Percentiles rank a stretch among this genome's conserved stretches.
Conservation (phyloP, 2,888 invertebrate genomes). For the Cecidostiba fungosa region DNA sequence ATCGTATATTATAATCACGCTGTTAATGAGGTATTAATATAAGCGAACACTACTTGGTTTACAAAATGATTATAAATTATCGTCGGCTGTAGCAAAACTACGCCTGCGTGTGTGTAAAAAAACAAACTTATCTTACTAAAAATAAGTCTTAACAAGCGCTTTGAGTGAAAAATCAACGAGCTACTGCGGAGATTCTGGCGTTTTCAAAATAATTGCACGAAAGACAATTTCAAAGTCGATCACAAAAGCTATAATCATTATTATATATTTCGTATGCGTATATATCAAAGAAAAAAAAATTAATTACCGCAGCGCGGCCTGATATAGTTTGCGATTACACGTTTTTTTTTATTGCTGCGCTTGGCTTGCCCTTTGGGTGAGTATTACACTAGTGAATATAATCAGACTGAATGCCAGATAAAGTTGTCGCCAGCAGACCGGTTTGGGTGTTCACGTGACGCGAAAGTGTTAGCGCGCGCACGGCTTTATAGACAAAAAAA, state of each 20-base stretch:
- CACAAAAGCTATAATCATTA: conserved; percentile 22
- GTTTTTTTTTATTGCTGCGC: neutral
- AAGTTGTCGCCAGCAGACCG: conserved; percentile 63
- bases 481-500: conserved; percentile 43
- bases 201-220: neutral
- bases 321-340: conserved; percentile 24
- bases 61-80: neutral
- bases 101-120: neutral
- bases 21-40: neutral
- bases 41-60: neutral
- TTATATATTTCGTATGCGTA: neutral
- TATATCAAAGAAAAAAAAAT: neutral
- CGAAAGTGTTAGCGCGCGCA: conserved; percentile 61
- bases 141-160: conserved; percentile 12
- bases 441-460: conserved; percentile 64
- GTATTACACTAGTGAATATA: conserved; percentile 55
- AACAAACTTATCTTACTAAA: conserved; percentile 2
- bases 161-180: neutral
- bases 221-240: conserved; percentile 18
- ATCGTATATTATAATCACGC: neutral
- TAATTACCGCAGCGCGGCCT: conserved; percentile 27
- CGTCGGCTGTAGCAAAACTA: neutral
- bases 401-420: conserved; percentile 54
- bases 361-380: conserved; percentile 51
- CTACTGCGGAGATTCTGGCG: neutral